A percentile compares a stretch with the other conserved stretches of the same genome.
phyloP scores from a whole-genome alignment of 1,140 invertebrate species.

The Trachelipus rathkii region DNA sequence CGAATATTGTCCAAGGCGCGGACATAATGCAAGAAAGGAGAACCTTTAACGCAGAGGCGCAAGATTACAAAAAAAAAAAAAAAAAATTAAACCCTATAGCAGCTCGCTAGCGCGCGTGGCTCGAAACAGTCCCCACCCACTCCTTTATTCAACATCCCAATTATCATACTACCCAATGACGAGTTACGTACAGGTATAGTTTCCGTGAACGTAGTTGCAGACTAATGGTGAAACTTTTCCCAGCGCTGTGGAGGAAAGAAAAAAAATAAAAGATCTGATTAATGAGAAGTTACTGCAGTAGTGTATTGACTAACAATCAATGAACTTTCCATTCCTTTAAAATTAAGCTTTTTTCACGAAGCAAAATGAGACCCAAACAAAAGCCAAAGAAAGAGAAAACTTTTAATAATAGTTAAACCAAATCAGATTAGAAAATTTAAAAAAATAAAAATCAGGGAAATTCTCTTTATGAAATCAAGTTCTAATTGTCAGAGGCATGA shows the following conservation, averaged over 20 bases:
- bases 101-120: slow-evolving; percentile 44
- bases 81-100: slow-evolving; percentile 31
- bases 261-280: slow-evolving; percentile 47
- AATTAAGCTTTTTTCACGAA: background rate
- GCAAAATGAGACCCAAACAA: slow-evolving; percentile 1
- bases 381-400: background rate
- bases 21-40: slow-evolving; percentile 4
- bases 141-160: slow-evolving; percentile 24
- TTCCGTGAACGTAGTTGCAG: slow-evolving; percentile 74
- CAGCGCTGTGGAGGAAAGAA: slow-evolving; percentile 65
- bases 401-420: too few relatives aligned
- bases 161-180: slow-evolving; percentile 39
- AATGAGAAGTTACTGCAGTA: slow-evolving; percentile 28
- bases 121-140: slow-evolving; percentile 31
- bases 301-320: background rate
- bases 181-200: slow-evolving; percentile 77
- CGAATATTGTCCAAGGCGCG: slow-evolving; percentile 36
- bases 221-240: slow-evolving; percentile 77
- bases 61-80: too few relatives aligned
- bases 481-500: too few relatives aligned
- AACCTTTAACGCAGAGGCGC: too few relatives aligned
- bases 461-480: too few relatives aligned
- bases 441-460: too few relatives aligned
- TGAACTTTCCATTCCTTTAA: background rate
- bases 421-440: too few relatives aligned